Base-by-base conservation (phyloP, 2,113 vertebrate genomes). In the Piaya cayana region DNA sequence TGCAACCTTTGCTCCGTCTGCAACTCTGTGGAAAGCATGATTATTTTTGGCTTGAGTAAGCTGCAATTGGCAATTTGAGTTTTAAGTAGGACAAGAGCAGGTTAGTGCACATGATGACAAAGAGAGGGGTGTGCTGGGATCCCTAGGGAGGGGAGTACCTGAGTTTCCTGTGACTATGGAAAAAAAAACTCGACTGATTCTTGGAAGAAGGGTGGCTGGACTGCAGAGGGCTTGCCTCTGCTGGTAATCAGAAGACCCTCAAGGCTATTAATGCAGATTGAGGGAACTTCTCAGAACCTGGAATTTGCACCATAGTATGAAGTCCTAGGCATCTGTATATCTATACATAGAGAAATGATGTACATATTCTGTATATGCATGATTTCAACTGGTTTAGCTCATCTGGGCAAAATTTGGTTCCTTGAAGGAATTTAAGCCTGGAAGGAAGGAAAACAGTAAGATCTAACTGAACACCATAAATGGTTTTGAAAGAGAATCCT, bases 1-100 rank as follows among this genome's bases (percentile, higher is more conserved):
- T 6, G 12, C 63, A 69, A 65, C 22, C 86, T 47, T 62, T 80
- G 75, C 59, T 83, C 88, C 43, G 67, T 23, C 88, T 88, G 83
- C 37, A 72, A 50, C 62, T 62, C 71, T 37, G 42, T 10, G 58
- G 30, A 87, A 95, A 87, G 45, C 82, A 82, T 15, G 19, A 60
- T 81, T 91, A 71, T 72, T 97, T 95, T 95, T 95, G 92, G 92
- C 93, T 85, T 68, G 53, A 95, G 89, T 69, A 80, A 91, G 86
- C 55, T 95, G 93, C 82, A 93, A 88, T 39, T 95, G 74, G 81
- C 93, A 92, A 80, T 69, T 71, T 63, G 21, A 37, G 32, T 81
- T 83, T 93, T 43, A 83, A 63, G 86, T 64, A 91, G 78, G 82
- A 90, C 45, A 87, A 49, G 52, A 81, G 59, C 64, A 82, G 79